Evolutionary conservation across 2,888 invertebrate species (phyloP), one percentile per base, ranked within the genome.

Genomic region (Lasioglossum vierecki): DNA sequence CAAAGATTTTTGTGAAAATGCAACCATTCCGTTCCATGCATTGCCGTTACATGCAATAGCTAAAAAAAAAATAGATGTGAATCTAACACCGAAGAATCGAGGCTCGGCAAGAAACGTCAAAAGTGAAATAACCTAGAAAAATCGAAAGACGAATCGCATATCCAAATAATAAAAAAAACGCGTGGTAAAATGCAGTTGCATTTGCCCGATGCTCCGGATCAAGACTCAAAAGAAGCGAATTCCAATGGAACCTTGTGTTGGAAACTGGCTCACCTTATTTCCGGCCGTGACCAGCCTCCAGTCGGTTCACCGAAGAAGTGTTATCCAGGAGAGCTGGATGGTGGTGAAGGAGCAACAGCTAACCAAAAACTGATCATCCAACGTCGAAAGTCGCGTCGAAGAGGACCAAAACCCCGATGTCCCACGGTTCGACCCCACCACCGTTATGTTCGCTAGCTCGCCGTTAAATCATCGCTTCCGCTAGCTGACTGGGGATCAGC

Each of bases 331-430:
- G 30, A 75, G 60, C 35, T 30, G 46, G 41, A 18, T 18, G 88
- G 76, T 80, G 85, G 77, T 83, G 82, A 60, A 66, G 76, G 84
- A 76, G 53, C 76, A 89, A 88, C 85, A 11, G 90, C 92, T 86
- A 89, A 91, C 90, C 89, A 91, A 91, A 92, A 93, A 93, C 93
- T 92, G 91, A 93, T 85, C 84, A 85, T 63, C 41, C 72, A 44
- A 22, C 44, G 78, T 76, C 71, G 57, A 72, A 76, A 80, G 82
- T 72, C 39, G 73, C 68, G 44, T 77, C 84, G 53, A 91, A 86
- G 88, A 91, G 87, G 89, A 87, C 88, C 86, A 87, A 79, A 77
- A 81, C 86, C 79, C 73, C 83, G 60, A 81, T 85, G 73, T 66
- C 76, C 22, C 46, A 44, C 35, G 41, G 41, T 15, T 44, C 18